Evolutionary conservation across 2,797 vertebrate genomes (phyloP), one percentile per base, ranked within the genome.

Genomic region (Siniperca obscura): DNA sequence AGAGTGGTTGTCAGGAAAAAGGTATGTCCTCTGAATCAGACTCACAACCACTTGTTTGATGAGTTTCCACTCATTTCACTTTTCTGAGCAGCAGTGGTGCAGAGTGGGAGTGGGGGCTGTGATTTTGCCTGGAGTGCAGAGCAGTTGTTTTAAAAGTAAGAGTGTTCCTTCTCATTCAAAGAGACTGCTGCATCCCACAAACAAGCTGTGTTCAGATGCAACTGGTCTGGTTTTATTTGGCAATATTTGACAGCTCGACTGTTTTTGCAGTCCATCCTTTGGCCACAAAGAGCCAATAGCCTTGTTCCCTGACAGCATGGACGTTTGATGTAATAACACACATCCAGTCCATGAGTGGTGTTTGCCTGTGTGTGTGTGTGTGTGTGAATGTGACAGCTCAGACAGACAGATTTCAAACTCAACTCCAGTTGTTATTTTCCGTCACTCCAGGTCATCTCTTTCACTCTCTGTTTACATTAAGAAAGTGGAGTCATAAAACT

Each of bases 261-360:
- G 56, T 81, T 82, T 81, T 75, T 74, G 62, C 72, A 25, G 64
- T 81, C 70, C 61, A 80, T 87, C 77, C 80, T 79, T 80, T 64
- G 74, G 70, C 78, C 74, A 73, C 74, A 84, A 77, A 87, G 76
- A 85, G 81, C 87, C 83, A 74, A 83, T 68, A 77, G 84, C 82
- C 84, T 69, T 76, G 38, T 82, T 80, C 68, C 8, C 22, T 76
- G 90, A 83, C 83, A 82, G 86, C 70, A 7, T 27, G 22, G 80
- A 71, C 36, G 36, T 80, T 72, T 90, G 83, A 84, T 83, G 83
- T 55, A 81, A 80, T 84, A 86, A 86, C 76, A 87, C 83, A 79
- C 71, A 78, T 80, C 61, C 44, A 36, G 50, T 34, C 48, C 30
- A 22, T 38, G 70, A 78, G 30, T 17, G 53, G 42, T 61, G 82